Conservation (phyloP, 2,888 invertebrate genomes). For the Pyrgus malvae region DNA sequence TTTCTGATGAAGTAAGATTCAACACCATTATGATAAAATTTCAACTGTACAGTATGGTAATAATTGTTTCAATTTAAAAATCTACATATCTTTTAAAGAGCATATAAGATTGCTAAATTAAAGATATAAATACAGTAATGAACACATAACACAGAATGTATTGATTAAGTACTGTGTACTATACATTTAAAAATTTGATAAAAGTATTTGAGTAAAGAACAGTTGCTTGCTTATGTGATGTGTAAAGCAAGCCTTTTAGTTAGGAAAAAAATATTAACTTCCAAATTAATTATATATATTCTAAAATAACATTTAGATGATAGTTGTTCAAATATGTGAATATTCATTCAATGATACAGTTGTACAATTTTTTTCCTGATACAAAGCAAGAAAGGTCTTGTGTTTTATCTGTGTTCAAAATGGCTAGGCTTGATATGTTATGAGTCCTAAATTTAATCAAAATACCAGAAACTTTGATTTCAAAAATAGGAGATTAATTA, state of each 20-base stretch:
- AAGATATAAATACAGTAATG: too few relatives aligned
- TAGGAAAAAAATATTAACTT: not conserved
- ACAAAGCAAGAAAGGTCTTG: not conserved
- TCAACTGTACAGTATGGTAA: too few relatives aligned
- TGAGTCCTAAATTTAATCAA: not conserved
- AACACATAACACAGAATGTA: not conserved
- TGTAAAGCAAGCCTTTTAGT: not conserved
- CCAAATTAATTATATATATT: too few relatives aligned
- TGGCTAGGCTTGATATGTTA: slow-evolving; percentile 12
- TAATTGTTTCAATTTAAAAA: too few relatives aligned
- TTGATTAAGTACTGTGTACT: not conserved
- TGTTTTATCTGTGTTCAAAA: slow-evolving; percentile 16
- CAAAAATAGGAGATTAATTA: not conserved
- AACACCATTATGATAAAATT: too few relatives aligned
- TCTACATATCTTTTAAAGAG: too few relatives aligned
- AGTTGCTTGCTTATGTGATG: slow-evolving; percentile 16
- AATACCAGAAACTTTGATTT: slow-evolving; percentile 8
- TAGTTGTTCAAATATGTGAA: not conserved
- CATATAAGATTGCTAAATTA: too few relatives aligned
- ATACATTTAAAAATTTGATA: not conserved
- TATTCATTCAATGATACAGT: not conserved
- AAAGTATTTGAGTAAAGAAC: not conserved
- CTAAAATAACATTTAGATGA: too few relatives aligned
- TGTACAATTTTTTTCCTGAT: not conserved
- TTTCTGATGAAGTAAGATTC: too few relatives aligned